Conservation (phyloP, 2,113 vertebrate genomes). For the Ellobius talpinus region DNA sequence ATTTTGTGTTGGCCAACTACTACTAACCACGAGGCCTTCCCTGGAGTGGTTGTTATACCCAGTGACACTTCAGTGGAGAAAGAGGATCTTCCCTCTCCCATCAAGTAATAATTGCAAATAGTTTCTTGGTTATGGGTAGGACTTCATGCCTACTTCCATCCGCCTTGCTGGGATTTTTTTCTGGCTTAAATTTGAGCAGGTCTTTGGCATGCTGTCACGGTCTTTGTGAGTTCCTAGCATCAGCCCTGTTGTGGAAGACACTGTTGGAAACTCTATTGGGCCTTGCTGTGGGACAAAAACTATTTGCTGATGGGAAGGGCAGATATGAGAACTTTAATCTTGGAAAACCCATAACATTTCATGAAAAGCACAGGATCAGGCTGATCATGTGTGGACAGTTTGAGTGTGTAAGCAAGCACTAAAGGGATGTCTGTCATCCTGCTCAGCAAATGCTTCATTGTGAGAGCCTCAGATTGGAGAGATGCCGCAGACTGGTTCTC, state of each 20-base stretch:
- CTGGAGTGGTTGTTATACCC: neutral
- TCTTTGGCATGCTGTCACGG: neutral
- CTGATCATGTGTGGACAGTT: neutral
- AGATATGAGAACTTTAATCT: neutral
- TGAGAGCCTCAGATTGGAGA: neutral
- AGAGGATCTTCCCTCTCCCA: neutral
- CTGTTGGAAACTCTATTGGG: neutral
- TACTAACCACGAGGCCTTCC: neutral
- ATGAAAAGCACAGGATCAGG: neutral
- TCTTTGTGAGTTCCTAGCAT: neutral
- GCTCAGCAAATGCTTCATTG: neutral
- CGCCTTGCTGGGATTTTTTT: neutral
- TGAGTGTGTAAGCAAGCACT: neutral
- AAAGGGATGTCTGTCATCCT: neutral
- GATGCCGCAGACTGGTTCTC: too few relatives aligned
- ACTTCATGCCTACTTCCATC: neutral
- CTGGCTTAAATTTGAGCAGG: neutral
- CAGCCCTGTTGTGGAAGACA: neutral
- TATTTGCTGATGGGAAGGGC: neutral
- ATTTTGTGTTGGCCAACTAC: neutral
- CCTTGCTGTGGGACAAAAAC: neutral
- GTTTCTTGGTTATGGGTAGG: neutral
- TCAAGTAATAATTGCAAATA: neutral
- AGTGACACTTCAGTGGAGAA: neutral
- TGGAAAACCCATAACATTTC: constrained; percentile 2